phyloP scores from a whole-genome alignment of 92 coral and sea anemone species.

The Virgularia gustaviana region DNA sequence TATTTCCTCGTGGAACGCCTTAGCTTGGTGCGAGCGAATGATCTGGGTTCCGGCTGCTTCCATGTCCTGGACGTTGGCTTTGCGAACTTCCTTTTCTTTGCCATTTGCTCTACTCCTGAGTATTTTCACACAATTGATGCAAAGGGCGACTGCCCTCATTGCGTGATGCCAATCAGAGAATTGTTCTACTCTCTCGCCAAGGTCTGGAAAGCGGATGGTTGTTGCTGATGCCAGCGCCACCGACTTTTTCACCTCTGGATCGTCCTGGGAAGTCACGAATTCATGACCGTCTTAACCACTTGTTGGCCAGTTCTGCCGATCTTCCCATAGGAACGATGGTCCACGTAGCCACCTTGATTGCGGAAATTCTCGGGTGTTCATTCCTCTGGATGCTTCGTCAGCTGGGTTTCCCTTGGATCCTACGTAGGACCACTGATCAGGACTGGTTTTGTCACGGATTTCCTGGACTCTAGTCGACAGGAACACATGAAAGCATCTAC shows the following conservation, averaged over 20 bases:
- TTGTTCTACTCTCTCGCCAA: not conserved
- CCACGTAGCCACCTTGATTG: not conserved
- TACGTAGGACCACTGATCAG: not conserved
- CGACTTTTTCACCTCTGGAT: not conserved
- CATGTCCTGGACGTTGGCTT: not conserved
- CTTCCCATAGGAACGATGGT: not conserved
- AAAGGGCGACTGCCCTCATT: not conserved
- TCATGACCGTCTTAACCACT: not conserved
- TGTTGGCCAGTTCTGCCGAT: not conserved
- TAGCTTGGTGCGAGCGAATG: conserved; percentile 25
- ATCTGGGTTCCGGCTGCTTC: not conserved
- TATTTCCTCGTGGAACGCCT: conserved; percentile 15
- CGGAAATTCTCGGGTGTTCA: not conserved
- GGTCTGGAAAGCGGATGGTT: not conserved
- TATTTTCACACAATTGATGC: not conserved
- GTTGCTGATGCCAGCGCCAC: not conserved
- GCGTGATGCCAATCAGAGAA: not conserved
- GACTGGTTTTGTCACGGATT: not conserved
- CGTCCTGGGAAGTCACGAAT: not conserved
- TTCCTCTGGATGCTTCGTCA: conserved; percentile 9
- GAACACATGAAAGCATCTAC: not conserved
- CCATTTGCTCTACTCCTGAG: not conserved
- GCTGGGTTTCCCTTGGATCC: conserved; percentile 3
- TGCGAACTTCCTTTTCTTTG: not conserved
- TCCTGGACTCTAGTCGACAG: not conserved